Percentiles rank a stretch among this genome's conserved stretches.
Conservation (phyloP, 2,888 invertebrate genomes). For the Agrenia bidenticulata region DNA sequence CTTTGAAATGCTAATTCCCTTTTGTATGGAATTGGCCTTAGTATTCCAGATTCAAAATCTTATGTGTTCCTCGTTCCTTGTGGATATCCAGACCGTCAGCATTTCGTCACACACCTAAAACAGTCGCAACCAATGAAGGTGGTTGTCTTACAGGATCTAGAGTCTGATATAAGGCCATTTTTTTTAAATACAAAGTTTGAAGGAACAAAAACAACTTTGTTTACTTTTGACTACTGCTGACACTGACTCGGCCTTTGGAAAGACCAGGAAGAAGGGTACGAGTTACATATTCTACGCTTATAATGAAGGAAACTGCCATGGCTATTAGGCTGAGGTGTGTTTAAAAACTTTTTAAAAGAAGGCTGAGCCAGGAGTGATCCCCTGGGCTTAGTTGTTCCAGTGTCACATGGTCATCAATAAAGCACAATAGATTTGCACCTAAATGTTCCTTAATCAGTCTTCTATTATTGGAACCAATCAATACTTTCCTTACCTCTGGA, state of each 20-base stretch:
- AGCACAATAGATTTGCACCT: constrained; percentile 1
- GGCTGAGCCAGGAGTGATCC: background rate
- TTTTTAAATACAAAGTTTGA: too few relatives aligned
- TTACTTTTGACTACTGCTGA: background rate
- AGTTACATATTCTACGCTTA: too few relatives aligned
- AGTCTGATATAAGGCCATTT: background rate
- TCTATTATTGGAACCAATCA: background rate
- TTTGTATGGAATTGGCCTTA: background rate
- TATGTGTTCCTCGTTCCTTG: background rate
- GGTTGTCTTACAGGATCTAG: background rate
- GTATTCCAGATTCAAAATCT: background rate
- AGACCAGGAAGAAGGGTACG: too few relatives aligned
- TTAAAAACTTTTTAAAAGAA: background rate
- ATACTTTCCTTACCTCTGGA: too few relatives aligned
- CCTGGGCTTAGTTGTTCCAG: background rate
- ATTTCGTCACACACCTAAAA: constrained; percentile 1
- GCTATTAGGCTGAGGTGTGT: too few relatives aligned
- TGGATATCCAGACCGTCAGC: background rate
- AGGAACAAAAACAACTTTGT: constrained; percentile 1
- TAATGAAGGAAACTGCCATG: too few relatives aligned
- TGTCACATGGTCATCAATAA: constrained; percentile 5
- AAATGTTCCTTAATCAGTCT: constrained; percentile 7
- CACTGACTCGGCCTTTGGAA: too few relatives aligned
- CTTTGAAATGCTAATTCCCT: background rate
- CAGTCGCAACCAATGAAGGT: background rate